A percentile compares a stretch with the other conserved stretches of the same genome.
phyloP scores from a whole-genome alignment of 2,797 vertebrate species.

The Neopelma chrysocephalum region DNA sequence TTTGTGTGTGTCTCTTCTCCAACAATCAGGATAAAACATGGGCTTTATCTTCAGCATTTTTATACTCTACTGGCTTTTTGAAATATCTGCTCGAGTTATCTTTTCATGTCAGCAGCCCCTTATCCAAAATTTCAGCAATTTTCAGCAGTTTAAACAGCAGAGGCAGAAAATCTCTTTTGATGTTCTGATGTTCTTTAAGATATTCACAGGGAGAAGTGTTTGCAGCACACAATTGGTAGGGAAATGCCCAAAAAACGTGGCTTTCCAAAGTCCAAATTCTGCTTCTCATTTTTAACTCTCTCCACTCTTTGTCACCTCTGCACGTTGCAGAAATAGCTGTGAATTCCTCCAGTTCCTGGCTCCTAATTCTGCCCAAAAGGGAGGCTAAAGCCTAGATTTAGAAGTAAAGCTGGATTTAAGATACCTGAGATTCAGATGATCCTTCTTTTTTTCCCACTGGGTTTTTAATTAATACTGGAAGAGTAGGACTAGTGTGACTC shows the following conservation, averaged over 20 bases:
- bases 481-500: background rate
- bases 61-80: background rate
- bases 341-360: background rate
- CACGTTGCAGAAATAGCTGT: background rate
- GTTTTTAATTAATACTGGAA: background rate
- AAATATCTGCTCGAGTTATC: background rate
- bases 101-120: background rate
- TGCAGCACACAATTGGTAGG: background rate
- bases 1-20: background rate
- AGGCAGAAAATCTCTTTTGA: background rate
- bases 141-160: background rate
- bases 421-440: background rate
- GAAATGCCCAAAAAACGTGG: background rate
- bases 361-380: background rate
- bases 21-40: background rate
- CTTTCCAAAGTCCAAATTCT: background rate
- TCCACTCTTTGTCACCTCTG: background rate
- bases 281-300: background rate
- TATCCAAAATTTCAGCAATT: background rate
- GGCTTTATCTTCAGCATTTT: background rate
- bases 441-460: background rate
- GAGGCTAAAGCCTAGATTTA: background rate
- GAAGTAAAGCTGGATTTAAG: background rate
- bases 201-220: fast-evolving
- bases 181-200: background rate